phyloP scores from a whole-genome alignment of 2,797 vertebrate genomes.

The Sebastolobus alascanus region DNA sequence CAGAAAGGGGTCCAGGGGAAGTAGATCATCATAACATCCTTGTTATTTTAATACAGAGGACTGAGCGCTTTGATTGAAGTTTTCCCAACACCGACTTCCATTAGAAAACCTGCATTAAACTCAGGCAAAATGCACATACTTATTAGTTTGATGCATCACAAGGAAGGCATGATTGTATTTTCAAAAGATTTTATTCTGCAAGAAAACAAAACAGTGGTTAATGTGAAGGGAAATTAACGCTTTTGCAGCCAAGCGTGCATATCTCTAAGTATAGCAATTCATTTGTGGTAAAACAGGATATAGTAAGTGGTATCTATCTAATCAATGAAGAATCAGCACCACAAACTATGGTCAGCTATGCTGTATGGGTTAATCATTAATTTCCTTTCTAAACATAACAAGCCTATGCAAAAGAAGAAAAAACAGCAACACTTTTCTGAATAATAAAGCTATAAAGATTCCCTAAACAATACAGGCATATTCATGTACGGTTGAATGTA shows the following conservation, averaged over 20 bases:
- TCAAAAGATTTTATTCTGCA: not conserved
- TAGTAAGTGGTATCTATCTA: not conserved
- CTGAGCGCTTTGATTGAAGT: not conserved
- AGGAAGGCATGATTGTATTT: not conserved
- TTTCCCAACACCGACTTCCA: not conserved
- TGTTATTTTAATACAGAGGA: not conserved
- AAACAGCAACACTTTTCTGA: not conserved
- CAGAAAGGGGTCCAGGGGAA: not conserved
- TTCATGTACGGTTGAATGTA: not conserved
- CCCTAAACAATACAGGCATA: not conserved
- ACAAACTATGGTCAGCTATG: not conserved
- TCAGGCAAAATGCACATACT: not conserved
- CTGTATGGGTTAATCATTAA: slow-evolving; percentile 42
- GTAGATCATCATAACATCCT: not conserved
- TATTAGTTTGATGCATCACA: not conserved
- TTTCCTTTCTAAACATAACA: not conserved
- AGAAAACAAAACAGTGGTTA: not conserved
- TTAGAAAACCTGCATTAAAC: not conserved
- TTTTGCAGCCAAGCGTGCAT: not conserved
- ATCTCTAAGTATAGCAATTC: not conserved
- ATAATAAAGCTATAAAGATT: not conserved
- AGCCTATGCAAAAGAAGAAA: not conserved
- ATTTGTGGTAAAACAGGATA: not conserved
- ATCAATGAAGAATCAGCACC: not conserved
- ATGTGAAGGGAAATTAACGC: not conserved